Base-by-base conservation (phyloP, 1,140 invertebrate genomes). In the Holotrichia oblita region DNA sequence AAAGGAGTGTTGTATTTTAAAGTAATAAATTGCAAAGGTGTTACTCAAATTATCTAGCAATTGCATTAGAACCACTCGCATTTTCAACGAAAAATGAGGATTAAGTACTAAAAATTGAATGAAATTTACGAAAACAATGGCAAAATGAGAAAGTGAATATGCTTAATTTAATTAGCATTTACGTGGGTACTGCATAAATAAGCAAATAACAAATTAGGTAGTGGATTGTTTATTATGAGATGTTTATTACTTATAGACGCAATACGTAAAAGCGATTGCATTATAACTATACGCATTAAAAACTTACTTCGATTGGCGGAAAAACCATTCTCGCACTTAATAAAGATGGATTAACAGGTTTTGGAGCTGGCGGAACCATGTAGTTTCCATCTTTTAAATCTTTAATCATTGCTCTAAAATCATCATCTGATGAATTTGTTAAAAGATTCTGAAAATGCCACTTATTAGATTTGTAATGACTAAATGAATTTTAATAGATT, bases 341-440 rank as follows among this genome's bases (percentile, higher is more conserved):
- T 10, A 41, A 12, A 74, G 34, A 41, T 10, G 69, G 72, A 44
- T 82, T 83, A 6, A 86, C 77, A 20, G 85, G 85, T 81, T 85
- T 85, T 6, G 85, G 85, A 22, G 79, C 77, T 55, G 85, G 85
- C 24, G 84, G 80, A 41, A 81, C 79, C n/a, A 82, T 81, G 61
- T 85, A 85, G 77, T 85, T 84, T 24, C 83, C 34, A 17, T 84
- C 80, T 27, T 81, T 75, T 14, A 82, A 55, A 14, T 80, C 81
- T 78, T 81, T 84, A 59, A 80, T 84, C 14, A 85, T 78, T 17
- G 80, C 79, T 80, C 83, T 78, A 44, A 84, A 85, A 27, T 85
- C 84, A 24, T 83, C 81, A 14, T 85, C 83, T 69, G 48, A 72
- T n/a, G 59, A 80, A 76, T 74, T 83, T 10, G 78, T 78, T 44